Base-by-base conservation (phyloP, 2,797 vertebrate species). In the Bovichtus diacanthus region DNA sequence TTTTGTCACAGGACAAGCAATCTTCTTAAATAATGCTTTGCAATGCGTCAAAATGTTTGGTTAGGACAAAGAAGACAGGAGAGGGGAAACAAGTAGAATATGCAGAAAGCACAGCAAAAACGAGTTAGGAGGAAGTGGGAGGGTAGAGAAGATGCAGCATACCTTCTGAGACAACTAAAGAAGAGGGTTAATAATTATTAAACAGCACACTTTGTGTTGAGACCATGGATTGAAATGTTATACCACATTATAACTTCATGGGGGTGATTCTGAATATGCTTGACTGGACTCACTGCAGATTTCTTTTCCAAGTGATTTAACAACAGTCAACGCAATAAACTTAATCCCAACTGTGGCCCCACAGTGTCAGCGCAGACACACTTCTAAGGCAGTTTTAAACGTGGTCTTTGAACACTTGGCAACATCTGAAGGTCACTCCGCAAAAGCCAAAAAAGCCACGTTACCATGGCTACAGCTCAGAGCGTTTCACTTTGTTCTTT, bases 391-490 rank as follows among this genome's bases (percentile, higher is more conserved):
- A 13, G 44, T 51, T 71, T 68, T 34, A 50, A 50, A 39, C 19
- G 43, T 39, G 44, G 25, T 61, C 38, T 66, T 63, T 74, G n/a
- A 58, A 85, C 80, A 76, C 16, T 66, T 88, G 85, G 81, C 84
- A 84, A 54, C 56, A 29, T 53, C 58, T 6, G 46, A 83, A 85
- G 83, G 88, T 88, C 77, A 80, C 41, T 49, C 11, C 63, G 74
- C 75, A 83, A 80, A 65, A 78, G 34, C 46, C 50, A 76, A 39
- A 85, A n/a, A 70, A 66, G 58, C 70, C 27, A 16, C 1, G 85
- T 88, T 86, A 75, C 86, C 83, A 89, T 82, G 82, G 64, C 63
- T 43, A 83, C 80, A 0, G 43, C 66, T 70, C 76, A 51, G 55
- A 66, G 49, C 31, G 58, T 81, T 86, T 46, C 56, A 70, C 1